Base-by-base conservation (phyloP, 2,113 vertebrate species). In the Strigops habroptila region DNA sequence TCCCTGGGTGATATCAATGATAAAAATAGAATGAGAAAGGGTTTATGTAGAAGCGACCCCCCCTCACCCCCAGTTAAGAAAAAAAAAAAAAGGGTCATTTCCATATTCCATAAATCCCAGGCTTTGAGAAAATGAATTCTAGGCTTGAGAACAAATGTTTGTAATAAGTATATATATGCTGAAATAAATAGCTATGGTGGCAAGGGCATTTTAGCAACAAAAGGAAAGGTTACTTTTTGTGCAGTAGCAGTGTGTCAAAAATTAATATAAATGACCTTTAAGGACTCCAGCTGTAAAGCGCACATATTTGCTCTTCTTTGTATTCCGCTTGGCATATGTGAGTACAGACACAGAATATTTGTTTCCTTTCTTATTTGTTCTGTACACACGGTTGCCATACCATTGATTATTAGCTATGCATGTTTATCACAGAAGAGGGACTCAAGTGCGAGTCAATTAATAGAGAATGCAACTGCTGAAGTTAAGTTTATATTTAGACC, bases 361-460 rank as follows among this genome's bases (percentile, higher is more conserved):
- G 49, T 96, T 93, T 95, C 68, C 67, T 91, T 65, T 86, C 69
- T 78, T 95, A 92, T 96, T 96, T 96, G 93, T 93, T 94, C 88
- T 76, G 81, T 89, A 94, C 86, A 91, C 88, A 92, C 10, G 16
- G 57, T 33, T 80, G 81, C 49, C 37, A 31, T 87, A 82, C 39
- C 51, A 92, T 93, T 77, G 91, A 95, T 95, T 87, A 87, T 91
- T 92, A 94, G 70, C 77, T 63, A 65, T 89, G 44, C 52, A 53
- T 92, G 83, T 93, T 94, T 93, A 94, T 94, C 87, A 69, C 83
- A 82, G 65, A 89, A 89, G 84, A 94, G 88, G 8, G 17, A 96
- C 92, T 90, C n/a, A 33, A 91, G 92, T 71, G 69, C 7, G 35
- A 86, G 87, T 91, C 94, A 79, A 71, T 69, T 62, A 94, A 91